Evolutionary conservation across 2,888 invertebrate genomes (phyloP), one percentile per base, ranked within the genome.

Genomic region (Tubulanus polymorphus): DNA sequence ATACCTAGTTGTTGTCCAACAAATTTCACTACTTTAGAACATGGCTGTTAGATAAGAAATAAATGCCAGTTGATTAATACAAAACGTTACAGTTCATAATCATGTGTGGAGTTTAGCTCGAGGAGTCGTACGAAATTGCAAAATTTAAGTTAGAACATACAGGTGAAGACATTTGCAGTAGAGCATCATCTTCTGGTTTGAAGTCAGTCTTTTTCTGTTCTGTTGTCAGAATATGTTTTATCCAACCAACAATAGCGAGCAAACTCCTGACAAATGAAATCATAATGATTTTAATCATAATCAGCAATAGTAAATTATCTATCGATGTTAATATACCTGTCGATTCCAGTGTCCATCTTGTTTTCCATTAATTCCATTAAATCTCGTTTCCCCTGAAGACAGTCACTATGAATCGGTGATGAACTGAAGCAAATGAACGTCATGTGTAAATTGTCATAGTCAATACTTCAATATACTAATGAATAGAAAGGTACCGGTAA

Each of bases 121-220:
- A n/a, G n/a, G n/a, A n/a, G n/a, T n/a, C n/a, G n/a, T n/a, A n/a
- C n/a, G n/a, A n/a, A 26, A 3, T 30, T 53, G 15, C 15, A 54
- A 54, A 32, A 45, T 29, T 32, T 51, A 20, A 47, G 46, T 25
- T 32, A 30, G 5, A 27, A 79, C 83, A 83, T 83, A 91, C 91
- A 37, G 87, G 82, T 18, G 94, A 73, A 47, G 65, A 66, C 70
- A 74, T 73, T 48, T 69, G 67, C 56, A 72, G 62, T 12, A 71
- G 64, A 12, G 65, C 72, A 56, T 70, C 70, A 55, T 68, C 67
- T 71, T 96, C 83, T 8, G 83, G 81, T 62, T 80, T 81, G 69
- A 83, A 97, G 80, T 97, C 97, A 0, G 89, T 89, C 79, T 94
- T 95, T 80, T 90, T 93, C 80, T 99, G 97, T 75, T 97, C 95